Conservation (phyloP, 64 coral and sea anemone species). For the Anthopleura sola region DNA sequence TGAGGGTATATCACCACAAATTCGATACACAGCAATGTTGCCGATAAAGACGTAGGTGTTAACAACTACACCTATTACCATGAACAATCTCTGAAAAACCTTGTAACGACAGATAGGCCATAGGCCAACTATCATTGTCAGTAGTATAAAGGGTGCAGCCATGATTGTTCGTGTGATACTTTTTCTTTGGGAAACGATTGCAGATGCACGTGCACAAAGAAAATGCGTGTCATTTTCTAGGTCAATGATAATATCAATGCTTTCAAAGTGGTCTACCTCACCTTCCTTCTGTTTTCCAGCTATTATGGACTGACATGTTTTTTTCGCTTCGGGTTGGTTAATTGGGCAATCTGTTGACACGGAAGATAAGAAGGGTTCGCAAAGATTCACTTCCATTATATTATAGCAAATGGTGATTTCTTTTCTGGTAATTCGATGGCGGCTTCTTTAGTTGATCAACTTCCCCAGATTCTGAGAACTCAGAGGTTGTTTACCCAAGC, state of each 20-base stretch:
- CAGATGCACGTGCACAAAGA: neutral
- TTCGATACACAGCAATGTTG: neutral
- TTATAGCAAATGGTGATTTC: neutral
- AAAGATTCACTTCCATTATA: neutral
- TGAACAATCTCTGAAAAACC: neutral
- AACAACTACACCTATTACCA: neutral
- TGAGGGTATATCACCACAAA: neutral
- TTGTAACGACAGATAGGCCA: neutral
- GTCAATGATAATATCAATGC: neutral
- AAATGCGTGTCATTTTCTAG: neutral
- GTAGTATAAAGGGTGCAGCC: neutral
- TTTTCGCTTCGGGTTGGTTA: neutral
- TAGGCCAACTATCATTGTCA: neutral
- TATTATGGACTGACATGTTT: neutral
- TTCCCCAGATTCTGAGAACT: neutral
- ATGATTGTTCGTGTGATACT: neutral
- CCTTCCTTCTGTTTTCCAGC: neutral
- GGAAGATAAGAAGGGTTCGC: neutral
- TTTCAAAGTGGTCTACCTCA: neutral
- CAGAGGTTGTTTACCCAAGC: neutral
- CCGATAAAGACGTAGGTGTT: conserved; percentile 10
- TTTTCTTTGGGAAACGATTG: neutral
- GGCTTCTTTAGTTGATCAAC: neutral
- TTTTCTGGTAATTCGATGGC: neutral
- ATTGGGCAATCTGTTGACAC: neutral